Evolutionary conservation across 2,113 vertebrate species (phyloP).

Genomic region (Oreocharis arfaki): DNA sequence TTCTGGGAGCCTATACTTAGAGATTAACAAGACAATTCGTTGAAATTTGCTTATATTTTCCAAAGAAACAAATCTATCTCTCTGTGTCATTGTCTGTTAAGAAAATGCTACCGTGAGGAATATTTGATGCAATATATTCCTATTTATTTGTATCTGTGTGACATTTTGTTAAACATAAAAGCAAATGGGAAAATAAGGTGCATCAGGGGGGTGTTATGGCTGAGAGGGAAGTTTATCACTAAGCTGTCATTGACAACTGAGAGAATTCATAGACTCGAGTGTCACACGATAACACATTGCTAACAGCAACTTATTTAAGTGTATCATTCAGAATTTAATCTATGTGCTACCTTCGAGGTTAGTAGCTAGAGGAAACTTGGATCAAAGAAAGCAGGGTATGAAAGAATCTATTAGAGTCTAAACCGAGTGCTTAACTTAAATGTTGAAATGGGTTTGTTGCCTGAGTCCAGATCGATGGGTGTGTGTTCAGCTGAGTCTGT

Average conservation of each 20-base stretch:
- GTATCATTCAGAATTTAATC: slow-evolving; percentile 33
- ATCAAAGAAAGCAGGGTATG: slow-evolving; percentile 28
- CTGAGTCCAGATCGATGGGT: not conserved
- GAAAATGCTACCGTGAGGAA: slow-evolving; percentile 16
- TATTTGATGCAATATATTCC: slow-evolving; percentile 34
- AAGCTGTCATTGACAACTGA: slow-evolving; percentile 41
- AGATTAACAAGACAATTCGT: not conserved
- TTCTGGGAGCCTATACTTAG: not conserved
- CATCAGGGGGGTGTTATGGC: slow-evolving; percentile 9
- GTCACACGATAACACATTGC: slow-evolving; percentile 13
- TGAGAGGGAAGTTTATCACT: slow-evolving; percentile 53
- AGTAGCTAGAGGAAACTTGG: slow-evolving; percentile 24
- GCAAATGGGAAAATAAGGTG: slow-evolving; percentile 29
- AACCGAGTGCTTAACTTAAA: not conserved
- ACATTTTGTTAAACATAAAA: slow-evolving; percentile 60
- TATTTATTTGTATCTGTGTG: slow-evolving; percentile 29
- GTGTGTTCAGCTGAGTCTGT: not conserved
- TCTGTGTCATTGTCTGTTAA: slow-evolving; percentile 26
- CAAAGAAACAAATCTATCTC: slow-evolving; percentile 1
- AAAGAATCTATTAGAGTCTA: not conserved
- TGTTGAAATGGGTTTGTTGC: not conserved
- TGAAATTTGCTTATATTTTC: slow-evolving; percentile 4
- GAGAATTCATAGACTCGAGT: not conserved
- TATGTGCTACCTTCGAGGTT: slow-evolving; percentile 13
- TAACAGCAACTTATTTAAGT: slow-evolving; percentile 35